These are phyloP conservation scores for Mionectes macconnelli DNA, from an alignment of 2,113 vertebrate species.

Conservation along the genomic window DNA sequence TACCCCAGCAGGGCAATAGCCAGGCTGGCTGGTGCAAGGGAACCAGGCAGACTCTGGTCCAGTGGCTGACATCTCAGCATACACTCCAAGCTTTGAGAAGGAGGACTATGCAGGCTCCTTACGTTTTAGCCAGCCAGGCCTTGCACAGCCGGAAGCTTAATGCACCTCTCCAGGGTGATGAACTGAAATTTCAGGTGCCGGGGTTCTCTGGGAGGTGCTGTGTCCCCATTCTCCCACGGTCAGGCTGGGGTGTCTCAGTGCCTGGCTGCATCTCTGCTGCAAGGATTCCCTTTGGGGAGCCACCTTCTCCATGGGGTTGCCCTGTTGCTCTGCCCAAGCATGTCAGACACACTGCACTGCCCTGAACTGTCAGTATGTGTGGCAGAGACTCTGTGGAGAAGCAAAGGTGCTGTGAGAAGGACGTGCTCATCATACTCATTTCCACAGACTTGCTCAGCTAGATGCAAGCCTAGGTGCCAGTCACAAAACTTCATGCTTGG, in stretches of 20 bases:
- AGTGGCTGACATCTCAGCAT: background rate
- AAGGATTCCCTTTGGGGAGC: background rate
- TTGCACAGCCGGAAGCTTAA: background rate
- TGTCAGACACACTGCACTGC: background rate
- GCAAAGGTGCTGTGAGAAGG: background rate
- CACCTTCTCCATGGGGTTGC: background rate
- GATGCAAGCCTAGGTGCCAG: too few relatives aligned
- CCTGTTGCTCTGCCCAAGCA: accelerated
- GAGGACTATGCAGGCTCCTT: background rate
- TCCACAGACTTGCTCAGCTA: background rate
- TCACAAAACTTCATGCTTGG: accelerated
- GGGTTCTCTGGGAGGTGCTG: background rate
- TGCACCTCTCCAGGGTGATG: accelerated
- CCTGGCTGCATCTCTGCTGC: background rate
- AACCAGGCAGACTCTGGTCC: background rate
- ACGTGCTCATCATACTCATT: accelerated
- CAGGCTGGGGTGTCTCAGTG: background rate
- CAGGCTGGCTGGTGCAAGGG: background rate
- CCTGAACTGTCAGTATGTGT: background rate
- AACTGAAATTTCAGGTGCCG: background rate
- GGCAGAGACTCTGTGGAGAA: background rate
- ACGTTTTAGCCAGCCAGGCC: background rate
- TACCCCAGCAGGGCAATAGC: accelerated
- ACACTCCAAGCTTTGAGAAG: background rate
- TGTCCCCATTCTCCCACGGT: background rate